A percentile compares a stretch with the other conserved stretches of the same genome.
phyloP scores from a whole-genome alignment of 2,113 vertebrate genomes.

The Poeciliopsis occidentalis region DNA sequence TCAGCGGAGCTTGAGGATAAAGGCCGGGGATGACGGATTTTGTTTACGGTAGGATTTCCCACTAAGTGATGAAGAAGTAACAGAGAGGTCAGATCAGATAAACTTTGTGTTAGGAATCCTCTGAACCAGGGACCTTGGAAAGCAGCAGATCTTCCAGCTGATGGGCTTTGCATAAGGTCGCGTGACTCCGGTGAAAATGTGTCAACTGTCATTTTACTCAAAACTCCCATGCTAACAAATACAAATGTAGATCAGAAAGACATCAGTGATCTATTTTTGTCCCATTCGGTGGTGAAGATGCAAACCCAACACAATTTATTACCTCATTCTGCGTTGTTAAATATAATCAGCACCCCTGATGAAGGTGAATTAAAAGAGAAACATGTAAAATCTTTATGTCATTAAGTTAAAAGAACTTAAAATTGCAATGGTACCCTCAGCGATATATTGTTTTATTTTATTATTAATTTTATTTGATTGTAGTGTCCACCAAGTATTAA shows the following conservation, averaged over 20 bases:
- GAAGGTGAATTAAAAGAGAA: background rate
- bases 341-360: background rate
- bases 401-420: too few species aligned
- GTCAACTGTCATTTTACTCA: background rate
- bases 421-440: too few species aligned
- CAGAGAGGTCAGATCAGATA: constrained; percentile 46
- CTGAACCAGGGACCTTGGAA: constrained; percentile 20
- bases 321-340: background rate
- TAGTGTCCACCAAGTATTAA: background rate
- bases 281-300: background rate
- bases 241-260: background rate
- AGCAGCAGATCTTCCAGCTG: constrained; percentile 2
- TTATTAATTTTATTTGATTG: background rate
- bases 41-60: constrained; percentile 55
- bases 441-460: too few species aligned
- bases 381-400: too few species aligned
- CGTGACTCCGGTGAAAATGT: background rate
- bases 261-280: background rate
- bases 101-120: constrained; percentile 21
- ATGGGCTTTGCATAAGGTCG: background rate
- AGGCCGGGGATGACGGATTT: constrained; percentile 53
- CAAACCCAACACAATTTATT: background rate
- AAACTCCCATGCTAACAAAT: background rate
- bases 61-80: constrained; percentile 13
- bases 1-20: constrained; percentile 34